Evolutionary conservation across 2,797 vertebrate genomes (phyloP).

Genomic region (Graptemys geographica): DNA sequence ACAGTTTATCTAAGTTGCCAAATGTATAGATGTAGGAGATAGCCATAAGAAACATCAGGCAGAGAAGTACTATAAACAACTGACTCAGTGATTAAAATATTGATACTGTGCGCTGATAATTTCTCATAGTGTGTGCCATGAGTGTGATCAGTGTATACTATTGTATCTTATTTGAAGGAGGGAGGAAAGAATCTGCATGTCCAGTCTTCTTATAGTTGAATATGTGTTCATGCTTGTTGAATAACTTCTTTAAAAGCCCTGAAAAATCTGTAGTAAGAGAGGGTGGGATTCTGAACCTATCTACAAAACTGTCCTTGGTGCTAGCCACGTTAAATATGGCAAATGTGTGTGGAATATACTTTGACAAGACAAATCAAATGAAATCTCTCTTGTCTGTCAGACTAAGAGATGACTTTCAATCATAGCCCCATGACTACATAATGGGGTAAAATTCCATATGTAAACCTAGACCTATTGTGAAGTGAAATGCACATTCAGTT

Average conservation of each 20-base stretch:
- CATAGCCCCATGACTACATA: background rate
- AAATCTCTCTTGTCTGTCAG: conserved; percentile 34
- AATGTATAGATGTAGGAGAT: background rate
- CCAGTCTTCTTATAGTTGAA: background rate
- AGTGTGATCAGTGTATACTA: background rate
- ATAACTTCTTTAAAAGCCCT: background rate
- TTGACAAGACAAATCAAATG: background rate
- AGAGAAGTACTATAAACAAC: background rate
- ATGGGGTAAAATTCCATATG: background rate
- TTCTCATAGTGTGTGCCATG: background rate
- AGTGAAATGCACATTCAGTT: background rate
- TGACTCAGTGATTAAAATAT: background rate
- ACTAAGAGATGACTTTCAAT: background rate
- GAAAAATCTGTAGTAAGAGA: background rate
- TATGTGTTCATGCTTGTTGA: background rate
- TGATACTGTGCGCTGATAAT: background rate
- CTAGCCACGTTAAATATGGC: background rate
- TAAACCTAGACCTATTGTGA: background rate
- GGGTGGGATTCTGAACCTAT: background rate
- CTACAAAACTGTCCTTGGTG: background rate
- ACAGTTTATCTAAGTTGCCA: background rate
- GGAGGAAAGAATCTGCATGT: background rate
- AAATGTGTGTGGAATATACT: conserved; percentile 2
- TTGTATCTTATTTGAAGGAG: background rate
- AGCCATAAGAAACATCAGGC: background rate